phyloP scores from a whole-genome alignment of 2,113 vertebrate genomes.

The Rhinolophus ferrumequinum region DNA sequence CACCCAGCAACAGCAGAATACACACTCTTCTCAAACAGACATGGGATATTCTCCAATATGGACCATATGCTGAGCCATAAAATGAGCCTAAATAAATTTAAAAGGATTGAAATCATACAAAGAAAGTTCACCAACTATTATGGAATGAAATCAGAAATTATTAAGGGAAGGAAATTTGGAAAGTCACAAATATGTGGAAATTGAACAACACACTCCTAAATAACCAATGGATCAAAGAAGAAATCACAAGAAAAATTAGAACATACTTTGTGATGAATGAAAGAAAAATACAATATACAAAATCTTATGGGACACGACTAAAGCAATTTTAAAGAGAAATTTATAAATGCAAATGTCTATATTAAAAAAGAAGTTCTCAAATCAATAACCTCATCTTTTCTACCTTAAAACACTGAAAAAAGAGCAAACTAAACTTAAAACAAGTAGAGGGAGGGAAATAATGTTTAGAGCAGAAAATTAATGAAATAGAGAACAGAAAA shows the following conservation, averaged over 20 bases:
- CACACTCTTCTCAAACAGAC: neutral
- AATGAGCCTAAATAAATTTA: neutral
- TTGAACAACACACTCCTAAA: neutral
- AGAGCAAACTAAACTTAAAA: neutral
- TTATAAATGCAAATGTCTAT: neutral
- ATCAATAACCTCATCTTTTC: neutral
- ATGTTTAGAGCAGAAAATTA: neutral
- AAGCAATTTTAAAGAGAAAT: neutral
- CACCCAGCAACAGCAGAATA: neutral
- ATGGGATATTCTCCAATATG: fast-evolving
- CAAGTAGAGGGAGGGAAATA: neutral
- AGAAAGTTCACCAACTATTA: neutral
- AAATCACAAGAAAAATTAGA: neutral
- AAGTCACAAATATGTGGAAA: neutral
- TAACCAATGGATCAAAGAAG: neutral
- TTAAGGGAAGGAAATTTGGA: neutral
- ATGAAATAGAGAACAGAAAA: neutral
- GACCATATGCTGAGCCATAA: neutral
- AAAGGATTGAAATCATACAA: neutral
- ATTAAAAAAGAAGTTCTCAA: neutral
- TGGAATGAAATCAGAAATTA: neutral
- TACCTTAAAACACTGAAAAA: neutral
- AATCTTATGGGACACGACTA: neutral
- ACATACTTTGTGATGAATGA: neutral
- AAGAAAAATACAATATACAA: neutral